These are phyloP conservation scores for Erythrolamprus reginae DNA, from an alignment of 2,113 vertebrate species.

Conservation along the genomic window DNA sequence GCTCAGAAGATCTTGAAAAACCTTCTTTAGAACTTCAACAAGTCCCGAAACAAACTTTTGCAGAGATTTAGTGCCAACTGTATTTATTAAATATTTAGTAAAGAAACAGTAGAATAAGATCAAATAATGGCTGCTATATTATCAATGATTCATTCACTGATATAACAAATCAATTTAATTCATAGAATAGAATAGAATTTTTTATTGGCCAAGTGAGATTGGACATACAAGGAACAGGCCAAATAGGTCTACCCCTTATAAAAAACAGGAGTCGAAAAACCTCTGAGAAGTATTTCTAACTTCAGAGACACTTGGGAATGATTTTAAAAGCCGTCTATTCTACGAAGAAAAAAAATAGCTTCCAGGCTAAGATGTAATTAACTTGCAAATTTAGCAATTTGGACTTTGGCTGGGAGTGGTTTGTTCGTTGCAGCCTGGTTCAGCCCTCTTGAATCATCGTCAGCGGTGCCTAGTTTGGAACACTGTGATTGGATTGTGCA, in stretches of 20 bases:
- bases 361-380: neutral
- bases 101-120: neutral
- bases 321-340: neutral
- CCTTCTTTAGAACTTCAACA: neutral
- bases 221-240: too few species aligned
- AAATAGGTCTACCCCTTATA: neutral
- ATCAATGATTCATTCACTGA: neutral
- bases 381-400: neutral
- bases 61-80: neutral
- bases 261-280: neutral
- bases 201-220: too few species aligned
- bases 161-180: neutral
- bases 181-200: too few species aligned
- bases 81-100: neutral
- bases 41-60: neutral
- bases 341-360: neutral
- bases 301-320: neutral
- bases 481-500: neutral
- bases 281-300: neutral
- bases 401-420: neutral
- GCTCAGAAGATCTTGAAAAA: neutral
- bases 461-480: neutral
- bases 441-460: neutral
- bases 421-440: neutral
- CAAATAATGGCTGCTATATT: neutral